Conservation (phyloP, 1,140 invertebrate species). For the Ericerus pela region DNA sequence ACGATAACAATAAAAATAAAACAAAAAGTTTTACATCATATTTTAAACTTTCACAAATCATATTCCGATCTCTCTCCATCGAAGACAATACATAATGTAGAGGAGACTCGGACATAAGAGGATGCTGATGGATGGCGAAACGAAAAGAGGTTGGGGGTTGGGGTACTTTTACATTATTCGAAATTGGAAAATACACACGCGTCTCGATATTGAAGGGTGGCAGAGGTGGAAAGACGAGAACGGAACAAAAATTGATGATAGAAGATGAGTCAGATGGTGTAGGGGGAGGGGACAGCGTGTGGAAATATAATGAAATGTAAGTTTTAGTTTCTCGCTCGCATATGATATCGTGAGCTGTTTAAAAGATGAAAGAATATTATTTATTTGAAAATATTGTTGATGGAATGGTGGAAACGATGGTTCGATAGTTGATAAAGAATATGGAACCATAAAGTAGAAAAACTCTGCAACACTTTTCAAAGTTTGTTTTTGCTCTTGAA, state of each 20-base stretch:
- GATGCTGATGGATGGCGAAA: too few relatives aligned
- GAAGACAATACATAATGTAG: constrained; percentile 9
- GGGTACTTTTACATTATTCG: constrained; percentile 8
- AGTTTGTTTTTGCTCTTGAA: neutral
- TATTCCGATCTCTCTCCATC: constrained; percentile 9
- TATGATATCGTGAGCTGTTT: too few relatives aligned
- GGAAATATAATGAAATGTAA: too few relatives aligned
- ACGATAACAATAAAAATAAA: constrained; percentile 8
- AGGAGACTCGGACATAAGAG: neutral
- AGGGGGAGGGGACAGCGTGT: too few relatives aligned
- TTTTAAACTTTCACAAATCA: constrained; percentile 9
- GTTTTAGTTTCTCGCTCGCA: too few relatives aligned
- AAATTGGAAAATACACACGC: neutral
- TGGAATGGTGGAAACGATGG: neutral
- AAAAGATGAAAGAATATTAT: too few relatives aligned
- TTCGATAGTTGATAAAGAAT: neutral
- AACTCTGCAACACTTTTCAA: neutral
- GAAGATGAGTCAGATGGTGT: neutral
- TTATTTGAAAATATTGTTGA: neutral
- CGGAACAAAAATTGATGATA: neutral
- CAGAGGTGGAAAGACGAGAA: neutral
- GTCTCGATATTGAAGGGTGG: neutral
- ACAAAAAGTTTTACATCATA: neutral
- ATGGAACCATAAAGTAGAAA: constrained; percentile 2
- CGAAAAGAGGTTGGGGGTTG: too few relatives aligned